Evolutionary conservation across 2,797 vertebrate genomes (phyloP), one percentile per base, ranked within the genome.

Genomic region (Scarus forsteni): DNA sequence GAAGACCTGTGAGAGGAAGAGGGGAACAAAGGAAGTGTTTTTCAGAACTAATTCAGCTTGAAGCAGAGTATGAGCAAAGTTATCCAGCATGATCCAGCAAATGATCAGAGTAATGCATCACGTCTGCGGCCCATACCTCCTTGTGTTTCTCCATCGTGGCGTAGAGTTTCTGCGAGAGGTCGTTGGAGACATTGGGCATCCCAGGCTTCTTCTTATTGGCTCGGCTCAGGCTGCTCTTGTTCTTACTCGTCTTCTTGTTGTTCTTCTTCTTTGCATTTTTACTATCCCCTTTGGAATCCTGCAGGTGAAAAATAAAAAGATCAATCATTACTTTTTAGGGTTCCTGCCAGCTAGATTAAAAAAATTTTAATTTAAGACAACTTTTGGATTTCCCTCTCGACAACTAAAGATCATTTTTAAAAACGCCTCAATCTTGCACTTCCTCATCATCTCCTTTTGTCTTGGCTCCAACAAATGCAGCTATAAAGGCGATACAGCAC

Each of bases 101-200:
- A 8, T 16, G 9, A 14, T 49, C 3, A 1, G 34, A 38, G 1
- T 66, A 7, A 53, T 16, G 8, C 11, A 8, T 16, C 1, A 55
- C 52, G 34, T 3, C 5, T 43, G 42, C 9, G 42, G 53, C 12
- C 27, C 53, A 70, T 87, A 98, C 98, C 97, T 99, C 98, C 90
- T 99, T 99, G 89, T 99, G 98, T 88, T 99, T 99, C 90, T 99
- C 98, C 98, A 99, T 99, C 51, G 96, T 98, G 79, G 98, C 98
- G 38, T 99, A 99, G 0, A 99, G 93, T 79, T 99, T 99, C 88
- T 99, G 98, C 0, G 98, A 99, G 49, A 99, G 95, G 81, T 99
- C 98, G 49, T 99, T 99, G 60, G 97, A 99, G 36, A 99, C 98
- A 15, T 96, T 99, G 70, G 97, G 98, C 97, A 99, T 96, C 46